Evolutionary conservation across 2,888 invertebrate species (phyloP), one percentile per base, ranked within the genome.

Genomic region (Melinaea menophilus): DNA sequence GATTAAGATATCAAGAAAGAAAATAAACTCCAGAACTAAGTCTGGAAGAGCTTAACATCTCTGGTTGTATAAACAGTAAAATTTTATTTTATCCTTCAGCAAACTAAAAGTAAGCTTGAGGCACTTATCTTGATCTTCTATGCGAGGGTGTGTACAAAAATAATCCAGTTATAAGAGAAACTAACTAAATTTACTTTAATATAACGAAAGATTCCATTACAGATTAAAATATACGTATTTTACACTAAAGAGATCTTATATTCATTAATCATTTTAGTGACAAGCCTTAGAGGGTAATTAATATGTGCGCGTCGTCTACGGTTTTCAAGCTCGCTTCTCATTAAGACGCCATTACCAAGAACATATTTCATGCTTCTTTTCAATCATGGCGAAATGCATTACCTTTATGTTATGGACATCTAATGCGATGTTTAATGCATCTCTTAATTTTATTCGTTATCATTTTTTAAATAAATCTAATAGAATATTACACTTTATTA

Each of bases 281-380:
- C 81, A 75, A 79, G 76, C 79, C 79, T 82, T 80, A 80, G 77
- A 72, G 72, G 81, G 85, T 88, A 88, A 88, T 88, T 87, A 87
- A 85, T 86, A 85, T 82, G 82, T 84, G 83, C 81, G 61, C 77
- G 76, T 75, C 81, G 73, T 76, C 79, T 74, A 69, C 59, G 65
- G 62, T 76, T 75, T 77, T 79, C 79, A 76, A 79, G 73, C 82
- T 80, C 80, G 77, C 71, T 74, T 75, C 85, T 86, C 86, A 84
- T 88, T 86, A 87, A 78, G 81, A 77, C 76, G 77, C 78, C 80
- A 81, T 85, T 81, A 81, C 64, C 57, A 64, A 63, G 71, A 77
- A 77, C 74, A 77, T 72, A 75, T 76, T 77, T 73, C 72, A 75
- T 31, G 31, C 7, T 51, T 22, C 22, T 48, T 11, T 31, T 51